phyloP scores from a whole-genome alignment of 2,888 invertebrate genomes.

The Fissipunctia ypsillon region DNA sequence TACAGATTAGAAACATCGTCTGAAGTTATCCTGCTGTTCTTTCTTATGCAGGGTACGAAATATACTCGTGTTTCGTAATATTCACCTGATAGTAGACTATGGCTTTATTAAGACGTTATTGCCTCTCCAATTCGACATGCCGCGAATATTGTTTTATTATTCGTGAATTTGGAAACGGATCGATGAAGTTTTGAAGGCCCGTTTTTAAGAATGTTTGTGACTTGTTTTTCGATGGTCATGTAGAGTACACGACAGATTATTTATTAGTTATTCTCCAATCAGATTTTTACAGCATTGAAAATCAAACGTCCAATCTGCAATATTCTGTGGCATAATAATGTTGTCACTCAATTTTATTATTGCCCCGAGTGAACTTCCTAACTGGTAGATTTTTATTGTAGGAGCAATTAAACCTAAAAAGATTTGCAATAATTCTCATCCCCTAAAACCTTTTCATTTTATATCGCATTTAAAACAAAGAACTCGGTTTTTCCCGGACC shows the following conservation, averaged over 20 bases:
- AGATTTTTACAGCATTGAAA: too few species aligned
- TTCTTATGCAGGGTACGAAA: conserved; percentile 3
- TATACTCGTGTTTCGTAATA: conserved; percentile 61
- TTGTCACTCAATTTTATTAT: too few species aligned
- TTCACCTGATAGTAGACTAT: conserved; percentile 64
- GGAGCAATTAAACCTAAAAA: too few species aligned
- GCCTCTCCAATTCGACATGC: conserved; percentile 52
- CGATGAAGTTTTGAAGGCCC: conserved; percentile 6
- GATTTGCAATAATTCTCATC: not conserved
- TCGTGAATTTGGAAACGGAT: conserved; percentile 33
- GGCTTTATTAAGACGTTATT: conserved; percentile 65
- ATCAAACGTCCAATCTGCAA: too few species aligned
- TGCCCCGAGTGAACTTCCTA: too few species aligned
- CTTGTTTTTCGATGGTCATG: too few species aligned
- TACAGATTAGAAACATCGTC: not conserved
- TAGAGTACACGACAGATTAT: too few species aligned
- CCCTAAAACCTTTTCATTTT: conserved; percentile 37
- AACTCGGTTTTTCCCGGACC: conserved; percentile 40
- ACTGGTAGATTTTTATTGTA: too few species aligned
- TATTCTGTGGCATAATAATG: too few species aligned
- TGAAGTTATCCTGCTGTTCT: conserved; percentile 2
- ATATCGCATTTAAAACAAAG: conserved; percentile 60
- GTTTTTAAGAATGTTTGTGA: too few species aligned
- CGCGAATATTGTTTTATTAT: conserved; percentile 54
- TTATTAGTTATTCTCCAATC: too few species aligned